Evolutionary conservation across 1,140 invertebrate species (phyloP).

Genomic region (Helicoverpa zea): DNA sequence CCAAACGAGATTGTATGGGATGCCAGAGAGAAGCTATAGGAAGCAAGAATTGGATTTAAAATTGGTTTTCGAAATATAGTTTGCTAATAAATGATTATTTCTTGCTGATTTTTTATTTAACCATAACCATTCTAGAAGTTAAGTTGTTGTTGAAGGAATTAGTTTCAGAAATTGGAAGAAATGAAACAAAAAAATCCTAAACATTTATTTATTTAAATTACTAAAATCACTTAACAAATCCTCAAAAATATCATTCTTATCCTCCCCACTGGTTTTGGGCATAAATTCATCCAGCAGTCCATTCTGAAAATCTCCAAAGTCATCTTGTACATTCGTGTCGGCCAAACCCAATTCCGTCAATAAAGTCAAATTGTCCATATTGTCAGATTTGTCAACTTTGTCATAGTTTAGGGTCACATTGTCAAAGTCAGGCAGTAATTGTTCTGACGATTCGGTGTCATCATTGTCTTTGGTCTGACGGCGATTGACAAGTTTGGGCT

Average conservation of each 20-base stretch:
- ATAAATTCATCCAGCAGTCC: conserved; percentile 69
- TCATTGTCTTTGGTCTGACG: conserved; percentile 73
- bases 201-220: conserved; percentile 58
- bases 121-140: too few species aligned
- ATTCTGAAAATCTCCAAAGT: conserved; percentile 83
- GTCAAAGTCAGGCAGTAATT: conserved; percentile 71
- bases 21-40: too few species aligned
- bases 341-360: conserved; percentile 77
- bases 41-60: too few species aligned
- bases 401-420: conserved; percentile 18
- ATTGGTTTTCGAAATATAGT: too few species aligned
- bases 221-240: conserved; percentile 76
- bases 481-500: conserved; percentile 65
- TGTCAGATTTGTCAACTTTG: conserved; percentile 48
- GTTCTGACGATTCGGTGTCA: conserved; percentile 73
- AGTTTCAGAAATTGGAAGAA: neutral
- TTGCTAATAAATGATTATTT: neutral
- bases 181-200: neutral
- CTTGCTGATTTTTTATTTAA: neutral
- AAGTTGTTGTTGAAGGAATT: too few species aligned
- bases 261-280: conserved; percentile 58
- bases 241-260: conserved; percentile 76
- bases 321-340: conserved; percentile 66
- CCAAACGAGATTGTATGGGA: too few species aligned
- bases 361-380: conserved; percentile 72